Evolutionary conservation across 2,113 vertebrate genomes (phyloP).

Genomic region (Columba livia): DNA sequence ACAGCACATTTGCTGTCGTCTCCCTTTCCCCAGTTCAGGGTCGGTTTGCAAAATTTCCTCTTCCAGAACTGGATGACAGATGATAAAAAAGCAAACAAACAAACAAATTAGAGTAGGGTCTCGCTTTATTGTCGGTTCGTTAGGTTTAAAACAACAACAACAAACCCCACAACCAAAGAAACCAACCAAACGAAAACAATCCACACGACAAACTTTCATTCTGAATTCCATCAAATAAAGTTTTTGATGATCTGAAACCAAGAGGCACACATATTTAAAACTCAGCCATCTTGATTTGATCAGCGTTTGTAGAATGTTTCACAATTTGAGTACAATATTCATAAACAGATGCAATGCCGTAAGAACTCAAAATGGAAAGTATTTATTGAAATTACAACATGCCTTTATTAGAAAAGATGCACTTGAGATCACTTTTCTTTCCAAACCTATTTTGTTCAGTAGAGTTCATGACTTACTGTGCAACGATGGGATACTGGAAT

Average conservation of each 20-base stretch:
- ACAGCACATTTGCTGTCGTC: conserved; percentile 48
- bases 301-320: conserved; percentile 20
- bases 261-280: conserved; percentile 27
- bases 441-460: background rate
- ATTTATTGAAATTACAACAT: conserved; percentile 15
- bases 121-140: background rate
- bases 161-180: no score
- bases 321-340: conserved; percentile 30
- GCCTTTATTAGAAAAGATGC: background rate
- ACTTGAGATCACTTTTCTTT: background rate
- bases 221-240: conserved; percentile 69
- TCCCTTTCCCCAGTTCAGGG: conserved; percentile 65
- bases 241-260: conserved; percentile 73
- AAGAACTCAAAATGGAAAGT: background rate
- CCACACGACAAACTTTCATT: conserved; percentile 36
- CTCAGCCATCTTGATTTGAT: conserved; percentile 8
- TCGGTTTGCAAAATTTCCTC: conserved; percentile 61
- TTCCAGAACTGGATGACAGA: conserved; percentile 43
- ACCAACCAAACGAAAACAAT: no score
- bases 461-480: conserved; percentile 30
- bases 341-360: background rate
- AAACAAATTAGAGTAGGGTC: conserved; percentile 22
- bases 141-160: no score
- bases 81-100: background rate
- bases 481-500: background rate